Base-by-base conservation (phyloP, 2,113 vertebrate species). In the Litocranius walleri region DNA sequence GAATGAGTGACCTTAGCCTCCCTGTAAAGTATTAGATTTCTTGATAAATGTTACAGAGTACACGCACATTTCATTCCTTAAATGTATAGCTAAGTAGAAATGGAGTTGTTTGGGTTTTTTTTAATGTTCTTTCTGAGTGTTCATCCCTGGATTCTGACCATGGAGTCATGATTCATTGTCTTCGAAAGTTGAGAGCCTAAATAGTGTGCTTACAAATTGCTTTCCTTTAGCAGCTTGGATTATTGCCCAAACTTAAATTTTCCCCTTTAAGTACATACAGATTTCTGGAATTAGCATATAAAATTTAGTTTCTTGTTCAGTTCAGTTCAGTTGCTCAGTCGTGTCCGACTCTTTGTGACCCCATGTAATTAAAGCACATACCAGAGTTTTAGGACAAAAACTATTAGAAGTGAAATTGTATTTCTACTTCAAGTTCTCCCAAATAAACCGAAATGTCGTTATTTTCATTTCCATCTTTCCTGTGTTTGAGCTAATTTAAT, bases 161-260 rank as follows among this genome's bases (percentile, higher is more conserved):
- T 61, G 30, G 15, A 92, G 27, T 93, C 78, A 93, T 74, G 89
- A 94, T 97, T 77, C 23, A 77, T 85, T 96, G 15, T 95, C 80
- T 89, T 64, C 78, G 89, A 93, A 94, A 71, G 61, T 91, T 93
- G 36, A 95, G 11, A 57, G 17, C 19, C 81, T 94, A 93, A 97
- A 87, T 97, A 93, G 80, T 94, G 48, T 87, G 40, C 80, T 87
- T 91, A 89, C 48, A 97, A 85, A 94, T 96, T 92, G 52, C 71
- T 96, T 97, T 94, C 81, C 78, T 96, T 82, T 27, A 88, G 87
- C 36, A 56, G 25, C 62, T 90, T 93, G 36, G 96, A 78, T 93
- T 88, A 90, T 3, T 82, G 6, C 80, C 57, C 90, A 95, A 90
- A 94, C 40, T 97, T 97, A 95, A 97, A 90, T 93, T 88, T 67